These are phyloP conservation scores for Menidia menidia DNA, from an alignment of 2,797 vertebrate species.

Conservation along the genomic window DNA sequence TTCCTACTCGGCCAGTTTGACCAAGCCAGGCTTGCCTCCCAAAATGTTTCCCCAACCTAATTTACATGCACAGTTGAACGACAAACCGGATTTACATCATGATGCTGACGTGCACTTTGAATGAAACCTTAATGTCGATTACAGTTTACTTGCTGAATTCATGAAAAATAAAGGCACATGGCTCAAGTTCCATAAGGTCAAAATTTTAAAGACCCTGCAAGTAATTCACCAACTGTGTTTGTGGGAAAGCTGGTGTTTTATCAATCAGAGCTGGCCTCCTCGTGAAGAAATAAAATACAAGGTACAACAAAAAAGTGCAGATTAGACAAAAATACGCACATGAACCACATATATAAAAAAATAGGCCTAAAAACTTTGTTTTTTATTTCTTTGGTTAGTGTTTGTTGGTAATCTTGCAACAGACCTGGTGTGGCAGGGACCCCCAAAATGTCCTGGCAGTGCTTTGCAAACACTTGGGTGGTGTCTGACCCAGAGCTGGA, in stretches of 20 bases:
- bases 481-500: conserved; percentile 84
- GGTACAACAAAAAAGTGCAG: too few relatives aligned
- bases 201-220: not conserved
- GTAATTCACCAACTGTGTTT: not conserved
- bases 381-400: too few relatives aligned
- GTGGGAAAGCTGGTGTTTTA: not conserved
- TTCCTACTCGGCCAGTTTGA: not conserved
- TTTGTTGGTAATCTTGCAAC: not conserved
- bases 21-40: not conserved
- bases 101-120: not conserved
- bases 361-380: too few relatives aligned
- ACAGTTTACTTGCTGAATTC: too few relatives aligned
- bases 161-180: not conserved
- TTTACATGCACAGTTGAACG: not conserved
- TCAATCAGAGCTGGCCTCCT: too few relatives aligned
- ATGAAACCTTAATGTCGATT: not conserved
- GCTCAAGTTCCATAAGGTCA: not conserved
- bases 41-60: not conserved
- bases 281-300: too few relatives aligned
- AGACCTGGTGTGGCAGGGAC: conserved; percentile 93
- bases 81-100: not conserved
- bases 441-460: conserved; percentile 89
- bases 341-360: too few relatives aligned
- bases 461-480: conserved; percentile 88
- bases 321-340: too few relatives aligned